Conservation (phyloP, 2,888 invertebrate genomes). For the Pollenia griseotomentosa region DNA sequence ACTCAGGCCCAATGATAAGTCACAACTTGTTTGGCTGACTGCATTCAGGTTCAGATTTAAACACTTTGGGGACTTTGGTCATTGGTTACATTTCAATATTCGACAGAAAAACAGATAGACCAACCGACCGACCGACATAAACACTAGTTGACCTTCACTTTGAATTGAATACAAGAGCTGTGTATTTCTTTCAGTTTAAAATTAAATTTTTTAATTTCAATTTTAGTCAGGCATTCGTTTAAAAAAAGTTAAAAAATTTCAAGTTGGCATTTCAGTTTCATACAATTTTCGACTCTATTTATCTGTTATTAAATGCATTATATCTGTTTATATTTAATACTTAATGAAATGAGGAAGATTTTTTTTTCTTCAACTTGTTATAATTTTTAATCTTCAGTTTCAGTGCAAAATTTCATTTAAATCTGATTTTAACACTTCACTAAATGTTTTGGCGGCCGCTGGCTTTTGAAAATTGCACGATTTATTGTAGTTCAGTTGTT, state of each 20-base stretch:
- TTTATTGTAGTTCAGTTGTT: constrained; percentile 10
- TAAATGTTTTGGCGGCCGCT: constrained; percentile 23
- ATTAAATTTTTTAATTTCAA: constrained; percentile 25
- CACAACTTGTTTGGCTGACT: constrained; percentile 40
- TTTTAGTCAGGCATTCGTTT: constrained; percentile 37
- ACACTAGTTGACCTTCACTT: constrained; percentile 72
- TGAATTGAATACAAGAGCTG: constrained; percentile 67
- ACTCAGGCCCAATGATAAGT: constrained; percentile 46
- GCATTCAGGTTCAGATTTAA: constrained; percentile 62
- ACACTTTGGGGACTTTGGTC: not conserved
- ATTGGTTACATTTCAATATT: constrained; percentile 58
- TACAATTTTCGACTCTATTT: constrained; percentile 13
- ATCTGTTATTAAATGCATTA: constrained; percentile 1
- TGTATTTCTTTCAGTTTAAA: constrained; percentile 18
- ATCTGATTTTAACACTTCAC: constrained; percentile 1
- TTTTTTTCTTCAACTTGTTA: constrained; percentile 32
- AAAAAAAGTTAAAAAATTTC: constrained; percentile 17
- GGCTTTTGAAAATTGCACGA: constrained; percentile 39
- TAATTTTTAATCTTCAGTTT: not conserved
- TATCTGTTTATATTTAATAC: constrained; percentile 2
- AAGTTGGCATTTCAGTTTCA: constrained; percentile 16
- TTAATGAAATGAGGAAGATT: constrained; percentile 33
- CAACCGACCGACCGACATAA: not conserved
- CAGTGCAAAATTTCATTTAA: constrained; percentile 5
- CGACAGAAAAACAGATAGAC: not conserved